These are phyloP conservation scores for Gymnothorax javanicus DNA, from an alignment of 2,797 vertebrate genomes.

Conservation along the genomic window DNA sequence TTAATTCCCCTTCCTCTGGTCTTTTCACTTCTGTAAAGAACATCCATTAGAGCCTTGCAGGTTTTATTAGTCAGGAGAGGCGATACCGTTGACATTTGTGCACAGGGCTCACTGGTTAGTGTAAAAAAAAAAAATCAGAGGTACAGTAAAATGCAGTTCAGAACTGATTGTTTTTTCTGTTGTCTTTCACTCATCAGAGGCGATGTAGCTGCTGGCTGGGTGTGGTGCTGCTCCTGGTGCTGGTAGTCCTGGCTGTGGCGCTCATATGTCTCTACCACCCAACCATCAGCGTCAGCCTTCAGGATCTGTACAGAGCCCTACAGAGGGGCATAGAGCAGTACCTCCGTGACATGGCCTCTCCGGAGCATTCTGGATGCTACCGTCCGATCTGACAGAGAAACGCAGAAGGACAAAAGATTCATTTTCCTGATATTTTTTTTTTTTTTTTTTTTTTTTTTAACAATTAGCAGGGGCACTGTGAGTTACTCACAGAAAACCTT, in stretches of 20 bases:
- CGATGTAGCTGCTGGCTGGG: constrained; percentile 53
- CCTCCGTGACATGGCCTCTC: constrained; percentile 62
- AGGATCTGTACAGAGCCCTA: constrained; percentile 63
- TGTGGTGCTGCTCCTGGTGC: constrained; percentile 50
- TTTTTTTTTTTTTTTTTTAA: background rate
- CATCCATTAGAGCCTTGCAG: background rate
- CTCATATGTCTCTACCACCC: constrained; percentile 70
- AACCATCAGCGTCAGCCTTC: constrained; percentile 66
- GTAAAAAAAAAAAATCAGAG: background rate
- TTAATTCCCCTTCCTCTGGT: too few relatives aligned
- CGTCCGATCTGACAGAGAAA: constrained; percentile 67
- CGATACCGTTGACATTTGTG: background rate
- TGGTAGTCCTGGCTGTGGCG: constrained; percentile 47
- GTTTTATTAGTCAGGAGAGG: background rate
- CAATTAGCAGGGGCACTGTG: background rate
- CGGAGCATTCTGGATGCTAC: constrained; percentile 63
- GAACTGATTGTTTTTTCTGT: background rate
- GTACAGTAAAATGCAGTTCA: background rate
- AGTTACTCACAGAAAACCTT: background rate
- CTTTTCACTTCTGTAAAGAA: too few relatives aligned
- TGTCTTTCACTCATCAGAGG: constrained; percentile 49
- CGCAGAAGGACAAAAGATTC: background rate
- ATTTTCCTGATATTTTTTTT: background rate
- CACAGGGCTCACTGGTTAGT: background rate
- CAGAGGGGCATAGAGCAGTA: constrained; percentile 64